phyloP scores from a whole-genome alignment of 2,888 invertebrate genomes.

The Megaustenia siamemsis region DNA sequence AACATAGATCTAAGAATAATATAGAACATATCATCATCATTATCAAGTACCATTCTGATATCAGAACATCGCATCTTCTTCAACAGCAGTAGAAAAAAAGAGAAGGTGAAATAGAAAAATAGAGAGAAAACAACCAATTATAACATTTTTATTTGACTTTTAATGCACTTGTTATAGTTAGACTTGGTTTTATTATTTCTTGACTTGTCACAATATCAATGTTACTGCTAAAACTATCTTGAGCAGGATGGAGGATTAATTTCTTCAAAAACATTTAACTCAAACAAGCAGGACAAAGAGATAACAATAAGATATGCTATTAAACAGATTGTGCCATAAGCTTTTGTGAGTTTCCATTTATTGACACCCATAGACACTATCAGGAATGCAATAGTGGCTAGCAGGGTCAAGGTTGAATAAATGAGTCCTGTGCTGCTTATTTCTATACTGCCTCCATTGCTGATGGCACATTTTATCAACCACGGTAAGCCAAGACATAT shows the following conservation, averaged over 20 bases:
- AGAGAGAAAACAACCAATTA: too few relatives aligned
- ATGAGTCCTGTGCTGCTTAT: conserved; percentile 90
- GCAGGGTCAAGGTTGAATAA: conserved; percentile 89
- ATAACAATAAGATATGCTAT: conserved; percentile 87
- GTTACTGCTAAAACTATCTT: conserved; percentile 45
- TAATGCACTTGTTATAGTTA: too few relatives aligned
- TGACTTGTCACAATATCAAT: neutral
- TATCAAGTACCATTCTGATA: too few relatives aligned
- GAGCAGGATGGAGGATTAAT: conserved; percentile 91
- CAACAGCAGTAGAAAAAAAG: too few relatives aligned
- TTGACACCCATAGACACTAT: conserved; percentile 86
- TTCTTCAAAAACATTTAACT: conserved; percentile 92
- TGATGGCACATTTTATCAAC: conserved; percentile 69
- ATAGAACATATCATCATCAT: too few relatives aligned
- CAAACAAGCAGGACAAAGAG: conserved; percentile 88
- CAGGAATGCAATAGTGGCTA: conserved; percentile 87
- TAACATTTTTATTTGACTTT: too few relatives aligned
- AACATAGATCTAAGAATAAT: too few relatives aligned
- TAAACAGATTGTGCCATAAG: conserved; percentile 86
- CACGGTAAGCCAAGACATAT: conserved; percentile 78
- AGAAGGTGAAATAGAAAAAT: too few relatives aligned
- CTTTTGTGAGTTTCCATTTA: conserved; percentile 84
- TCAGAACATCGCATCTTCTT: too few relatives aligned
- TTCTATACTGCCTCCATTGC: conserved; percentile 84
- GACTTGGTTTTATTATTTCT: neutral